Conservation (phyloP, 1,140 invertebrate species). For the Drosophila setifemur region DNA sequence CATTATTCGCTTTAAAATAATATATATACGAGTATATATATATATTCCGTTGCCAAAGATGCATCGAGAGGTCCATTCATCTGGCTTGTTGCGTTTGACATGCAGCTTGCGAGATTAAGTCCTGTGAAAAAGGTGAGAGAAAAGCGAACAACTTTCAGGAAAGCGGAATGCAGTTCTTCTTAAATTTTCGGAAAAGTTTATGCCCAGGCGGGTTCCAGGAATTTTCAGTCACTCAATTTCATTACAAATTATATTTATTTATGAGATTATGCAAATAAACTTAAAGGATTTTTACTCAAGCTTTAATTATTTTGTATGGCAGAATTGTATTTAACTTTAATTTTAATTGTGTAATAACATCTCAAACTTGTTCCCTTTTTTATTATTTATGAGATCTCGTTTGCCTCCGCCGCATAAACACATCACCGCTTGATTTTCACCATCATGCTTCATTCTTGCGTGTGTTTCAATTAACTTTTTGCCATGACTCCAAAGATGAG, state of each 20-base stretch:
- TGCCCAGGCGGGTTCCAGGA: neutral
- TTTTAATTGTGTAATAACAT: too few species aligned
- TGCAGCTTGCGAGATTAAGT: slow-evolving; percentile 15
- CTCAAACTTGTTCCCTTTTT: neutral
- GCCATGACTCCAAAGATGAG: slow-evolving; percentile 57
- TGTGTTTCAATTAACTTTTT: slow-evolving; percentile 80
- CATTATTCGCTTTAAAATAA: slow-evolving; percentile 58
- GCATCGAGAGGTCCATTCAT: slow-evolving; percentile 3
- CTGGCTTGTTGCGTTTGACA: neutral
- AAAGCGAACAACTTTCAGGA: neutral
- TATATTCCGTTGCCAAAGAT: slow-evolving; percentile 6
- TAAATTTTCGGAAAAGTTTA: slow-evolving; percentile 11
- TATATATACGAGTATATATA: too few species aligned
- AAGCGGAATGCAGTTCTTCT: neutral
- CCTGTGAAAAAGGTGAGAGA: neutral
- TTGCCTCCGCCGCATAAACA: slow-evolving; percentile 22
- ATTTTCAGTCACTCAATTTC: too few species aligned
- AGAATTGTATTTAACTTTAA: too few species aligned
- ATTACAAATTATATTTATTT: too few species aligned
- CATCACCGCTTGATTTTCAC: slow-evolving; percentile 6
- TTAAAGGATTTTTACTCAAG: too few species aligned
- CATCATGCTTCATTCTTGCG: slow-evolving; percentile 60
- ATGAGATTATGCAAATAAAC: too few species aligned
- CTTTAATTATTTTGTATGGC: too few species aligned
- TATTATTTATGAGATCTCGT: neutral